Evolutionary conservation across 2,797 vertebrate species (phyloP), one percentile per base, ranked within the genome.

Genomic region (Emydoidea blandingii): DNA sequence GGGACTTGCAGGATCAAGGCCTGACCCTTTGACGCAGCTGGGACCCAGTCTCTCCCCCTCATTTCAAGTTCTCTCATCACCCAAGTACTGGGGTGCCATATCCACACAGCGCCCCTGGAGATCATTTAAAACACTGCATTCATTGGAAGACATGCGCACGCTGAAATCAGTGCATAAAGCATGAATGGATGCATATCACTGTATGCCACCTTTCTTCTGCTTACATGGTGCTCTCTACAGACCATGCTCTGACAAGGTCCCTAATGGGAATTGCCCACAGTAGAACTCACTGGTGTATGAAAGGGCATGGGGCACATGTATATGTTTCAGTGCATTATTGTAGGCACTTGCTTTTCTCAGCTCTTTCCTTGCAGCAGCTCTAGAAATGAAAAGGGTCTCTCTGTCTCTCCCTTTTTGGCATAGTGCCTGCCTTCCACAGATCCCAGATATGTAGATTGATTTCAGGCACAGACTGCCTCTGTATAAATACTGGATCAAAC

Each of bases 401-500:
- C 1, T 1, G 7, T 8, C 0, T 2, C 4, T 4, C 34, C 56
- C 23, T 37, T 10, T 1, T 4, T 89, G 91, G 87, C 52, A 1
- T 15, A 21, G 57, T 92, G 86, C 83, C 81, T 84, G 50, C n/a
- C 79, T 90, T 29, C 88, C 65, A 86, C 88, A 88, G 93, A 94
- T 91, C 88, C 89, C 80, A 84, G 92, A 91, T 96, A 89, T 1
- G 14, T 83, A 95, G 94, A 93, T 27, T 89, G 90, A 92, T 93
- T 91, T 89, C 83, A 74, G 85, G 89, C 91, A 85, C 74, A 95
- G 90, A 12, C 83, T 87, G 79, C 57, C 79, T 84, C 53, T 50
- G 54, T 89, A 29, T 89, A 94, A 97, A 93, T 96, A 91, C 86
- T 93, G 92, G 82, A 97, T 95, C 93, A 95, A 96, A 89, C 89